A percentile compares a stretch with the other conserved stretches of the same genome.
phyloP scores from a whole-genome alignment of 1,140 invertebrate genomes.

The Periplaneta americana region DNA sequence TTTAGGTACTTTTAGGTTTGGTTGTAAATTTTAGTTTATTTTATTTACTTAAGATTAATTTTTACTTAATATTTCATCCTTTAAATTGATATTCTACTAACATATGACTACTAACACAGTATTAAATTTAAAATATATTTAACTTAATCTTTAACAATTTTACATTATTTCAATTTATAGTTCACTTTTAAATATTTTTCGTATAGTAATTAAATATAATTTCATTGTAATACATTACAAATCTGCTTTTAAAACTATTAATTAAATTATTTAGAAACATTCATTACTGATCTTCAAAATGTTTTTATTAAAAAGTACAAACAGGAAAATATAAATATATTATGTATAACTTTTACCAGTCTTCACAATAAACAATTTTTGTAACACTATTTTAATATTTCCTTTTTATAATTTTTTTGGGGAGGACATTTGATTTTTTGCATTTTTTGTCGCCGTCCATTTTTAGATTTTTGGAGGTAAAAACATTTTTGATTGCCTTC shows the following conservation, averaged over 20 bases:
- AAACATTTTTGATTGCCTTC: conserved; percentile 8
- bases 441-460: neutral
- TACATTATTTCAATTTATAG: neutral
- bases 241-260: neutral
- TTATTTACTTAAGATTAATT: neutral
- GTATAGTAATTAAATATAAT: neutral
- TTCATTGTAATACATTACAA: too few species aligned
- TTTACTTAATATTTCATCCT: conserved; percentile 1
- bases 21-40: too few species aligned
- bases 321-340: neutral
- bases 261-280: too few species aligned
- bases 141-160: too few species aligned
- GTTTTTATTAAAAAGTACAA: too few species aligned
- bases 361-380: neutral
- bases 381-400: neutral
- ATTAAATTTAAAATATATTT: neutral
- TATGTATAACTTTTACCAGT: neutral
- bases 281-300: too few species aligned
- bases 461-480: neutral
- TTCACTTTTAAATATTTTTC: neutral
- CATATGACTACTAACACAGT: neutral
- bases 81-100: neutral
- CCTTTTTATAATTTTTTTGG: neutral
- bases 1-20: conserved; percentile 18
- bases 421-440: neutral